phyloP scores from a whole-genome alignment of 2,113 vertebrate genomes.

The Picathartes gymnocephalus region DNA sequence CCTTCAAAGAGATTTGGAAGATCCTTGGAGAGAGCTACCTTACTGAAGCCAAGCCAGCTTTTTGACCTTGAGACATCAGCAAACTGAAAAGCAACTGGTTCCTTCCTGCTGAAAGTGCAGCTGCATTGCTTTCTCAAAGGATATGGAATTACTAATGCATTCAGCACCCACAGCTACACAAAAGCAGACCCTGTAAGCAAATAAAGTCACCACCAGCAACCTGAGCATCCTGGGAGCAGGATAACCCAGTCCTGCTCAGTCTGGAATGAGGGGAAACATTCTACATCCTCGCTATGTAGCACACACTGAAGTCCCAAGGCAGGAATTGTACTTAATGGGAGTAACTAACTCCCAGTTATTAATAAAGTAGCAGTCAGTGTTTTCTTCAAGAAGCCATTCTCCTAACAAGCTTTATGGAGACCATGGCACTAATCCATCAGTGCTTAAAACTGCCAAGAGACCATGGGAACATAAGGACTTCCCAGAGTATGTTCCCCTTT shows the following conservation, averaged over 20 bases:
- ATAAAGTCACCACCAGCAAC: background rate
- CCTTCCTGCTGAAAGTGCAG: background rate
- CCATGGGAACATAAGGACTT: background rate
- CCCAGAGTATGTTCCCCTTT: background rate
- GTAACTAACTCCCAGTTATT: background rate
- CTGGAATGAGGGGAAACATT: background rate
- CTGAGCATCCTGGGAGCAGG: background rate
- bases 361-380: background rate
- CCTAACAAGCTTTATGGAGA: background rate
- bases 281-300: accelerated
- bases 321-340: accelerated
- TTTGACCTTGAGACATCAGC: background rate
- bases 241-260: background rate
- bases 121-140: background rate
- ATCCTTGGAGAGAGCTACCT: background rate
- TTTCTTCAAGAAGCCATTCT: background rate
- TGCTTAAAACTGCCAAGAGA: background rate
- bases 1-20: background rate
- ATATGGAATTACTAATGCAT: background rate
- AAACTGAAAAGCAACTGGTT: background rate
- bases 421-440: background rate
- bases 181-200: background rate
- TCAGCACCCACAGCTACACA: background rate
- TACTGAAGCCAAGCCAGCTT: background rate
- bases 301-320: accelerated